These are phyloP conservation scores for Drosophila oshimai DNA, from an alignment of 1,140 invertebrate genomes.

Conservation along the genomic window DNA sequence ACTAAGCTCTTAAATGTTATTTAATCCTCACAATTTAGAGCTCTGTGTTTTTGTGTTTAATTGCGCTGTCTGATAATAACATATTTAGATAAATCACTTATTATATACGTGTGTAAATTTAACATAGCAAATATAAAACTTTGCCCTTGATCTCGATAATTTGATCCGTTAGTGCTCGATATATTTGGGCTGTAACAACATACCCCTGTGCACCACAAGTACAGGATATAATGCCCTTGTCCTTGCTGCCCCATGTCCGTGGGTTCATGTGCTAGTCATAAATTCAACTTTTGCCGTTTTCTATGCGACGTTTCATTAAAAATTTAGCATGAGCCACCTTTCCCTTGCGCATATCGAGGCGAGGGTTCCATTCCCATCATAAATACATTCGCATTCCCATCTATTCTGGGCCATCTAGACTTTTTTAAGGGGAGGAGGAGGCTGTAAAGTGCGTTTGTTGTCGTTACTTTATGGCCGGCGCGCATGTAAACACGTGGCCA, in stretches of 20 bases:
- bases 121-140: too few relatives aligned
- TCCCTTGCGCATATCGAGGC: background rate
- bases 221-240: background rate
- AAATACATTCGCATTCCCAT: background rate
- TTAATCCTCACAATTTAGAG: too few relatives aligned
- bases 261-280: conserved; percentile 44
- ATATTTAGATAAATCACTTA: too few relatives aligned
- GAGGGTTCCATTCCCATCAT: background rate
- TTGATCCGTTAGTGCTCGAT: too few relatives aligned
- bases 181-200: background rate
- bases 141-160: too few relatives aligned
- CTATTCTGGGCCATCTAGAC: background rate
- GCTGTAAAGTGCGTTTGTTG: conserved; percentile 64
- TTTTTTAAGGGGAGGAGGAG: too few relatives aligned
- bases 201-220: background rate
- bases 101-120: too few relatives aligned
- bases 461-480: conserved; percentile 49
- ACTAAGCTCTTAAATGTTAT: too few relatives aligned
- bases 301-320: conserved; percentile 64
- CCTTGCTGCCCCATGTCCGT: background rate
- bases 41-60: too few relatives aligned
- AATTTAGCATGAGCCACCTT: conserved; percentile 50
- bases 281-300: conserved; percentile 57
- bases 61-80: too few relatives aligned
- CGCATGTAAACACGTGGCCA: conserved; percentile 63